These are phyloP conservation scores for Nephrotoma appendiculata DNA, from an alignment of 2,888 invertebrate genomes.

Conservation along the genomic window DNA sequence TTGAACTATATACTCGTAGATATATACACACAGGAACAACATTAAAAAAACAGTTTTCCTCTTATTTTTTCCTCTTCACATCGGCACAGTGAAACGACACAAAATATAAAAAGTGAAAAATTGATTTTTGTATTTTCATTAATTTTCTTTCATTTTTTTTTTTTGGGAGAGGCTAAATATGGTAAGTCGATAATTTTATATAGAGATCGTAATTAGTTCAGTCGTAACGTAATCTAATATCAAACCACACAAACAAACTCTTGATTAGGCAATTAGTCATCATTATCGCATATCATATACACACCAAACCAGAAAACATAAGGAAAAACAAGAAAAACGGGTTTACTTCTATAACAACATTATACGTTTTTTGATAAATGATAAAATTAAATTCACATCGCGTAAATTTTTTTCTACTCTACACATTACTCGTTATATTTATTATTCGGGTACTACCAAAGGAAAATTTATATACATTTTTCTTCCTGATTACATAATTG, in stretches of 20 bases:
- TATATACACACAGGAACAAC: not conserved
- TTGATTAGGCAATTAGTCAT: not conserved
- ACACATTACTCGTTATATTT: not conserved
- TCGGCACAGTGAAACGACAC: not conserved
- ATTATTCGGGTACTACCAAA: not conserved
- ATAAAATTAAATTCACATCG: not conserved
- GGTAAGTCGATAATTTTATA: not conserved
- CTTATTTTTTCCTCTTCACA: not conserved
- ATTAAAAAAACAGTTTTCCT: not conserved
- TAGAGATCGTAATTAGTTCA: not conserved
- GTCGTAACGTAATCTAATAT: not conserved
- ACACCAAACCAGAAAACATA: not conserved
- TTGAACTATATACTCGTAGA: not conserved
- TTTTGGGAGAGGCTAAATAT: not conserved
- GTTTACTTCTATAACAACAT: not conserved
- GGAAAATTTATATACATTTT: not conserved
- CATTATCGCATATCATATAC: not conserved
- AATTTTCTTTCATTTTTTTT: not conserved
- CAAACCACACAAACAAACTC: not conserved
- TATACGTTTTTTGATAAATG: not conserved
- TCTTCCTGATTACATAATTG: not conserved
- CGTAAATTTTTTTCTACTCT: not conserved
- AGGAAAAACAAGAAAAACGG: not conserved
- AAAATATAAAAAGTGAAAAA: not conserved
- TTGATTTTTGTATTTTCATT: not conserved